phyloP scores from a whole-genome alignment of 2,888 invertebrate species.

The Vanessa cardui region DNA sequence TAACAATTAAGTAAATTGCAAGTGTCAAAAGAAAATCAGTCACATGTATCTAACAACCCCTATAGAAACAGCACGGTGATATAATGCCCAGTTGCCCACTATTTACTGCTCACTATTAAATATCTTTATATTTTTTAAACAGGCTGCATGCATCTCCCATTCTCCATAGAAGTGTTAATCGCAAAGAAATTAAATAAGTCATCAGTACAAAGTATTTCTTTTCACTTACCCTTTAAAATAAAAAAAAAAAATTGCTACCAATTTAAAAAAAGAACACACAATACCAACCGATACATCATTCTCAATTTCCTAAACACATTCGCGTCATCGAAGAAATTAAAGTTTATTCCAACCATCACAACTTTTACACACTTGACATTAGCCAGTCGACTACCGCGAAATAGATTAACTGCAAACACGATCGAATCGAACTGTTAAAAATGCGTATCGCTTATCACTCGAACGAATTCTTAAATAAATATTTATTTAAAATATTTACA shows the following conservation, averaged over 20 bases:
- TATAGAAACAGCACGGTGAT: no score
- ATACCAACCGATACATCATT: conserved; percentile 55
- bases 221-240: neutral
- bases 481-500: conserved; percentile 69
- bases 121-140: no score
- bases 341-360: conserved; percentile 54
- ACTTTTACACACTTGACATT: conserved; percentile 29
- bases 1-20: no score
- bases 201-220: no score
- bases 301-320: conserved; percentile 54
- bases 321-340: conserved; percentile 49
- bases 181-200: no score
- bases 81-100: no score
- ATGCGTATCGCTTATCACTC: conserved; percentile 20
- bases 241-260: neutral
- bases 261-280: conserved; percentile 14
- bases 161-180: no score
- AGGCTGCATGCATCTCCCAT: no score
- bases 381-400: conserved; percentile 12
- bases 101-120: no score
- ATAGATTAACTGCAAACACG: conserved; percentile 7
- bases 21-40: no score
- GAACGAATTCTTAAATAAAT: conserved; percentile 47
- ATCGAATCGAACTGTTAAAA: neutral
- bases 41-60: no score